Base-by-base conservation (phyloP, 2,888 invertebrate species). In the Hypolimnas misippus region DNA sequence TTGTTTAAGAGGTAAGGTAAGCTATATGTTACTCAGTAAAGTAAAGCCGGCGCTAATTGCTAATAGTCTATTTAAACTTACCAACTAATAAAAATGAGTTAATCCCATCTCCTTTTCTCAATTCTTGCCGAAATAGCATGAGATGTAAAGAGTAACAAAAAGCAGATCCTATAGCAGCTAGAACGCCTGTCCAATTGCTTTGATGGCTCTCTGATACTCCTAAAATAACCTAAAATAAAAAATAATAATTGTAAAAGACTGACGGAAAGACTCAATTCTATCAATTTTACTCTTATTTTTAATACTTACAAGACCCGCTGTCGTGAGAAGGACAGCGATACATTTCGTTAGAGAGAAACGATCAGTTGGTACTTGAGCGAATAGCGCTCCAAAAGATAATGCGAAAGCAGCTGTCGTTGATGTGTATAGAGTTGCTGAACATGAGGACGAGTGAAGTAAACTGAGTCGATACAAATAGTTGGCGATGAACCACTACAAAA, bases 61-160 rank as follows among this genome's bases (percentile, higher is more conserved):
- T n/a, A n/a, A n/a, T n/a, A n/a, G n/a, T n/a, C n/a, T n/a, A n/a
- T n/a, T n/a, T n/a, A n/a, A n/a, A 77, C 93, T 93, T 84, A 98
- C 98, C 99, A 86, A 99, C 98, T 88, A 99, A 97, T 92, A 99
- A 94, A 58, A 98, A 97, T 76, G 98, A 96, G 87, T 98, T 98
- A 84, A 99, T 95, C 82, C 97, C 97, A 76, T 98, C 98, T 81
- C 98, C 98, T 78, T 96, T 96, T 80, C 98, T 96, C 67, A 98
- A 96, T 88, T 97, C 96, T 75, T 96, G 93, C 73, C 96, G 94
- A 57, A 98, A 94, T 79, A 98, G 94, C 63, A 98, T 96, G 73
- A 99, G 93, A 88, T 98, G 99, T 55, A 96, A 90, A 3, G 99
- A 97, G 87, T 98, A 98, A 78, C 97, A 96, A 75, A 98, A 93